Evolutionary conservation across 2,113 vertebrate genomes (phyloP).

Genomic region (Dipodomys merriami): DNA sequence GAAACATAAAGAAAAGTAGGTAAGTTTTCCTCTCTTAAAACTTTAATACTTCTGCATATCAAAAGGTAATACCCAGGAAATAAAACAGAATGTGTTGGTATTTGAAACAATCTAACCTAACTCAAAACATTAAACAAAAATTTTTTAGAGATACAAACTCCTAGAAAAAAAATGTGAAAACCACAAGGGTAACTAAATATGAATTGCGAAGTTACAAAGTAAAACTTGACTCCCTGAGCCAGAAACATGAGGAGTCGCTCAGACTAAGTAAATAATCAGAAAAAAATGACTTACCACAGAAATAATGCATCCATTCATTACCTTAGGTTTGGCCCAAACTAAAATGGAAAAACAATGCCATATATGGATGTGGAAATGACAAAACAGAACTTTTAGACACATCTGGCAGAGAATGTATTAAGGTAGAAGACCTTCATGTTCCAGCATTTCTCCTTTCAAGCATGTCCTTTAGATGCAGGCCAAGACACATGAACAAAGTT

Average conservation of each 20-base stretch:
- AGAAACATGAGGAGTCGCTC: not conserved
- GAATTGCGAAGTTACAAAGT: not conserved
- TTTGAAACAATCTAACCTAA: not conserved
- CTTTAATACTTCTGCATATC: not conserved
- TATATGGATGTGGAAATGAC: not conserved
- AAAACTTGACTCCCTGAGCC: not conserved
- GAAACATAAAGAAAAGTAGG: not conserved
- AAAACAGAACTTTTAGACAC: not conserved
- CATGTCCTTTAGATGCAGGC: not conserved
- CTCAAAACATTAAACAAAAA: not conserved
- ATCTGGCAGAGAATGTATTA: not conserved
- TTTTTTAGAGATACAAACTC: not conserved
- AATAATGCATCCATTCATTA: not conserved
- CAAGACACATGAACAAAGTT: not conserved
- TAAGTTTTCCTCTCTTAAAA: constrained; percentile 21
- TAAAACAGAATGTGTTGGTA: not conserved
- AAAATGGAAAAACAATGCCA: not conserved
- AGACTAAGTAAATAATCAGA: not conserved
- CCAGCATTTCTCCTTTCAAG: not conserved
- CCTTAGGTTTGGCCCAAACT: not conserved
- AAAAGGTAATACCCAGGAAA: constrained; percentile 26
- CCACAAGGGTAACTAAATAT: not conserved
- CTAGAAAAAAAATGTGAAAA: not conserved
- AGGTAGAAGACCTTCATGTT: not conserved
- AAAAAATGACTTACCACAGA: not conserved